Conservation (phyloP, 2,113 vertebrate species). For the Rhinogobius similis region DNA sequence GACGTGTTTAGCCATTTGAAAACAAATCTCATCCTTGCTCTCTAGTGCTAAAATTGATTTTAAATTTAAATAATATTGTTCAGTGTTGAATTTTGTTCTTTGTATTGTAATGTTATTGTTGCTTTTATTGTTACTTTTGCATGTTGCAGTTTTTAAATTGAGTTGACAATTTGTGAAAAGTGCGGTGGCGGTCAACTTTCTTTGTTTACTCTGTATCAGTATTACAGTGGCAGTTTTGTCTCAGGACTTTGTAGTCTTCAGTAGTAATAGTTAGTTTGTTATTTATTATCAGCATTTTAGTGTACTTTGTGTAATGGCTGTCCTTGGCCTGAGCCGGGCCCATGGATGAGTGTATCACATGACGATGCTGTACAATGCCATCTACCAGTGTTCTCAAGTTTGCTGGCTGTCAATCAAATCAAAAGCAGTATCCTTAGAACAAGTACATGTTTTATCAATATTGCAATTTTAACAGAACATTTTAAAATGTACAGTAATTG, state of each 20-base stretch:
- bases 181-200: conserved; percentile 37
- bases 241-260: conserved; percentile 70
- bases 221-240: conserved; percentile 73
- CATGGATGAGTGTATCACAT: conserved; percentile 18
- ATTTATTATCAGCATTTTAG: conserved; percentile 69
- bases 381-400: conserved; percentile 67
- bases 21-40: conserved; percentile 48
- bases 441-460: conserved; percentile 51
- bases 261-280: conserved; percentile 51
- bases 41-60: conserved; percentile 21
- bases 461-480: conserved; percentile 49
- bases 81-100: conserved; percentile 60
- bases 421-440: conserved; percentile 72
- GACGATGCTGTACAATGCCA: conserved; percentile 53
- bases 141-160: conserved; percentile 53
- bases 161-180: conserved; percentile 40
- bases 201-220: conserved; percentile 68
- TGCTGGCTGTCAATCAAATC: conserved; percentile 75
- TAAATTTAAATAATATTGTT: conserved; percentile 43
- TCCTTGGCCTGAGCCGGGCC: conserved; percentile 25
- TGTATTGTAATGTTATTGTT: conserved; percentile 59
- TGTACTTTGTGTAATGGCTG: conserved; percentile 44
- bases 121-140: conserved; percentile 67
- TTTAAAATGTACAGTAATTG: conserved; percentile 49
- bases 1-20: conserved; percentile 48